Evolutionary conservation across 1,140 invertebrate genomes (phyloP).

Genomic region (Danaus melanippus): DNA sequence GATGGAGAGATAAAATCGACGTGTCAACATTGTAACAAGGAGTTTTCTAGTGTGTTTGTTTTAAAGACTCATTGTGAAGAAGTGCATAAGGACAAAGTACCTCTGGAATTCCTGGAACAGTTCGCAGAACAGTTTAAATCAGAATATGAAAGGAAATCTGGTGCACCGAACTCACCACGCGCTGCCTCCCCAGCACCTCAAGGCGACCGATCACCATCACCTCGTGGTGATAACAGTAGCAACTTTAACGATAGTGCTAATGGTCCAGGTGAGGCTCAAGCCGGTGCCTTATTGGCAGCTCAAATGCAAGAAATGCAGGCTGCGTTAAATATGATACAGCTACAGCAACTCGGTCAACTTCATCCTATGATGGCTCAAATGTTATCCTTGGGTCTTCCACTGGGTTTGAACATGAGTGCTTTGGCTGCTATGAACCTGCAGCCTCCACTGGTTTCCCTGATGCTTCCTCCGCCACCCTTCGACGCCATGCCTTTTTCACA

Average conservation of each 20-base stretch:
- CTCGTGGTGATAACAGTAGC: constrained; percentile 70
- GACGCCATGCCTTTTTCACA: constrained; percentile 74
- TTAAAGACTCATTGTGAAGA: constrained; percentile 96
- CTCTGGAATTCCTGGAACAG: constrained; percentile 89
- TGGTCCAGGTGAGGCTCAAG: constrained; percentile 74
- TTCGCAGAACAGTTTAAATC: constrained; percentile 92
- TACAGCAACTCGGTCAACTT: constrained; percentile 85
- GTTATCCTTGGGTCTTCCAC: constrained; percentile 82
- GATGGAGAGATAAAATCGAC: constrained; percentile 79
- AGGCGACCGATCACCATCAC: constrained; percentile 69
- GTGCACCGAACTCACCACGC: constrained; percentile 77
- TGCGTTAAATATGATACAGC: constrained; percentile 89
- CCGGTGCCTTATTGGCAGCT: constrained; percentile 76
- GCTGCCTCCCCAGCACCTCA: constrained; percentile 72
- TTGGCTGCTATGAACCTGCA: constrained; percentile 91
- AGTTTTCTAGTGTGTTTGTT: constrained; percentile 96
- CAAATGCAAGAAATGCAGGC: constrained; percentile 90
- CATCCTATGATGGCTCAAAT: constrained; percentile 82
- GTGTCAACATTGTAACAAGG: constrained; percentile 93
- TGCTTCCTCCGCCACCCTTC: constrained; percentile 87
- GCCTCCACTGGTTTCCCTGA: constrained; percentile 89
- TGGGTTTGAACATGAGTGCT: constrained; percentile 88
- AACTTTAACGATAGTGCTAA: constrained; percentile 71
- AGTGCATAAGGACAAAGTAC: constrained; percentile 92
- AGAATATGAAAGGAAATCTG: constrained; percentile 87